phyloP scores from a whole-genome alignment of 2,797 vertebrate genomes.

The Trematocara caparti region DNA sequence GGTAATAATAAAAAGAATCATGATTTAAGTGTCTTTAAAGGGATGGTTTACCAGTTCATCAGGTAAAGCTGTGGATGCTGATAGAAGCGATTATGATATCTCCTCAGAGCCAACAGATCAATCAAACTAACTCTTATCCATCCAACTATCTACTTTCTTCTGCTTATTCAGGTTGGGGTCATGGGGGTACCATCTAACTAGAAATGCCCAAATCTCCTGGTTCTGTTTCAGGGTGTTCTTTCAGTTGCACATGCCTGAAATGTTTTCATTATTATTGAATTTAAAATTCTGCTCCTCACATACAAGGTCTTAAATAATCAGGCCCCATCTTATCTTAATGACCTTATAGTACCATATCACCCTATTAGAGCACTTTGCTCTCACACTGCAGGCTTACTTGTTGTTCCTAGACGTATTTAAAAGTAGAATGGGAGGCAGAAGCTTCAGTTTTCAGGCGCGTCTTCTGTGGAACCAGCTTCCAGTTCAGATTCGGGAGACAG shows the following conservation, averaged over 20 bases:
- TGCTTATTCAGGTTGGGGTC: not conserved
- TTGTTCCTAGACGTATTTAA: not conserved
- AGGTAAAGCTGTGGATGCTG: not conserved
- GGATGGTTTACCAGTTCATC: not conserved
- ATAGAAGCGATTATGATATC: not conserved
- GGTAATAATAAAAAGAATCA: not conserved
- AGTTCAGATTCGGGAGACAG: not conserved
- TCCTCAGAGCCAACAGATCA: not conserved
- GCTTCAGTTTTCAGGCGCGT: accelerated
- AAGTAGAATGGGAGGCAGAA: no score
- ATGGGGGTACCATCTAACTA: not conserved
- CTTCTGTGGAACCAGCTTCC: not conserved
- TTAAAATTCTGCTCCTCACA: not conserved
- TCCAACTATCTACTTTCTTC: not conserved
- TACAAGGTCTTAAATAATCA: not conserved
- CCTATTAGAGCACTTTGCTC: not conserved
- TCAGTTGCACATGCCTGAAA: not conserved
- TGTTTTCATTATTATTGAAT: not conserved
- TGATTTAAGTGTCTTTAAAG: not conserved
- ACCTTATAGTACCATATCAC: not conserved
- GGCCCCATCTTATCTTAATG: not conserved
- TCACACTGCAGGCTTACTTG: accelerated
- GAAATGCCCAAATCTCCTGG: not conserved
- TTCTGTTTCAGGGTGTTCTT: not conserved
- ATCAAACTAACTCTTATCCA: not conserved